A percentile compares a stretch with the other conserved stretches of the same genome.
Conservation (phyloP, 2,888 invertebrate genomes). For the Lamellibrachia columna region DNA sequence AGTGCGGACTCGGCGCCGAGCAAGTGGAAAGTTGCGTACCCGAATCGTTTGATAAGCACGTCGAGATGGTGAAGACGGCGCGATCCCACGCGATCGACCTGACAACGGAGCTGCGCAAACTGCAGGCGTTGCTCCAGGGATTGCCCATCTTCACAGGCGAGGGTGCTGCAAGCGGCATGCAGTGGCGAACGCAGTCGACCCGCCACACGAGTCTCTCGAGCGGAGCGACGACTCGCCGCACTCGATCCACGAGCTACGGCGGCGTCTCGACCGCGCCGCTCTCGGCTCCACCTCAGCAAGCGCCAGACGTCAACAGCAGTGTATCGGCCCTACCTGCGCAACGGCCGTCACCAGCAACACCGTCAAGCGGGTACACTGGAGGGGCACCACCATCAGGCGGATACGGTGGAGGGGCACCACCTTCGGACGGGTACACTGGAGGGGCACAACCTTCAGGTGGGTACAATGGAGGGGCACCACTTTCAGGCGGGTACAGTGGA, state of each 20-base stretch:
- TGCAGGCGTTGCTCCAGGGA: conserved; percentile 38
- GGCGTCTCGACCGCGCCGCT: not conserved
- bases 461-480: not conserved
- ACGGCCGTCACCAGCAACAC: not conserved
- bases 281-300: not conserved
- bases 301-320: too few relatives aligned
- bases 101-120: conserved; percentile 36
- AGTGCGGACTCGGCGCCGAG: conserved; percentile 37
- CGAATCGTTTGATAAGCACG: conserved; percentile 22
- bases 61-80: conserved; percentile 34
- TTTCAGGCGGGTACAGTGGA: not conserved
- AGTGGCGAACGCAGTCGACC: conserved; percentile 23
- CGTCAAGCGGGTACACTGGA: not conserved
- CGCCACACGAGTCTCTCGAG: conserved; percentile 19
- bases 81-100: conserved; percentile 40
- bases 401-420: not conserved
- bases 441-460: not conserved
- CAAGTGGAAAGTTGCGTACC: conserved; percentile 31
- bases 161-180: not conserved
- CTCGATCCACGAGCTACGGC: conserved; percentile 10
- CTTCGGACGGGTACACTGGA: not conserved
- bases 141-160: conserved; percentile 41
- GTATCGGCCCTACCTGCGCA: not conserved
- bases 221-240: conserved; percentile 19
- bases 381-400: not conserved